Base-by-base conservation (phyloP, 2,797 vertebrate genomes). In the Melopsittacus undulatus region DNA sequence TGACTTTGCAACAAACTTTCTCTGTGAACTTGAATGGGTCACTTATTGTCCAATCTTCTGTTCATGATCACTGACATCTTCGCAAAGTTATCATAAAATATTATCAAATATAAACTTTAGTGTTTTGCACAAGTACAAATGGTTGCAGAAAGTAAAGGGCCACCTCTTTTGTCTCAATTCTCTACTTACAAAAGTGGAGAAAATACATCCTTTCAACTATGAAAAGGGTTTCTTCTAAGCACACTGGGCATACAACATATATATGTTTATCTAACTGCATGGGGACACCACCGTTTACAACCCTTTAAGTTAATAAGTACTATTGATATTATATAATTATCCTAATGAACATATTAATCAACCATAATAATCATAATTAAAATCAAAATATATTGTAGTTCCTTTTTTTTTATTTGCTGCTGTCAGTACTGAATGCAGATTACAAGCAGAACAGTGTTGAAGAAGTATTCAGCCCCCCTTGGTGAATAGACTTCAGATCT, bases 401-500 rank as follows among this genome's bases (percentile, higher is more conserved):
- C 67, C 46, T 27, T 88, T 36, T 64, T 42, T 42, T 42, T 42
- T 19, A 49, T 76, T 95, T 90, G 73, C 62, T 92, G 51, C 36
- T 81, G 52, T 75, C 63, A 75, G 30, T 69, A 70, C 46, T 83
- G 76, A 91, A 78, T 34, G 64, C 40, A 84, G 81, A 87, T 63
- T 68, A 85, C 20, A 82, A 84, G 57, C 30, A 87, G 66, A 87
- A 67, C 51, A 83, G 36, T 17, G 57, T 2, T 86, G 80, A 86
- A 90, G 79, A 91, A 90, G 56, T 61, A 62, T 72, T 90, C 83
- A 90, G 70, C n/a, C 80, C 42, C 77, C 48, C 90, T 87, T 49
- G 77, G 86, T 78, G 92, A 81, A 90, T 8, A 83, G 86, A 89
- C 61, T 91, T 92, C 94, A 95, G 73, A 87, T 91, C n/a, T 46